Evolutionary conservation across 2,888 invertebrate genomes (phyloP).

Genomic region (Drosophila yooni): DNA sequence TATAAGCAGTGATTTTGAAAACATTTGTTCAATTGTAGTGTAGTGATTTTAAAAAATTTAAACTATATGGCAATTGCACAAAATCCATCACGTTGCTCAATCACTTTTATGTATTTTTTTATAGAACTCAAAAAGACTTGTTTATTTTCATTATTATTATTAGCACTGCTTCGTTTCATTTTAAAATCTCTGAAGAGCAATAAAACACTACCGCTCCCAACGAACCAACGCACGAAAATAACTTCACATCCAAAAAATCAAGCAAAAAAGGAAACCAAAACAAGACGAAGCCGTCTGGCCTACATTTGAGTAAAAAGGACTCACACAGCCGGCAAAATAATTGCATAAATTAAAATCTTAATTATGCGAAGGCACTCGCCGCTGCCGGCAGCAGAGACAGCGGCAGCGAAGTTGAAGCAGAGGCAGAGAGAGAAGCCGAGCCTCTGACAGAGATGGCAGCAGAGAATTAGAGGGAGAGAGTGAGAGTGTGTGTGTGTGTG

Average conservation of each 20-base stretch:
- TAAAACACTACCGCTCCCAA: slow-evolving; percentile 67
- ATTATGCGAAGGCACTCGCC: slow-evolving; percentile 67
- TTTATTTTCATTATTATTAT: too few species aligned
- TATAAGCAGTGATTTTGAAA: neutral
- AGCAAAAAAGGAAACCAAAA: slow-evolving; percentile 40
- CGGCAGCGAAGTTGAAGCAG: slow-evolving; percentile 10
- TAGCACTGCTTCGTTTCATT: neutral
- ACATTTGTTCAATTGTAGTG: neutral
- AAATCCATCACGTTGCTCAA: neutral
- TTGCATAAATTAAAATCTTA: slow-evolving; percentile 82
- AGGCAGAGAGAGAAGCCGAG: slow-evolving; percentile 32
- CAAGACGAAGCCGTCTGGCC: slow-evolving; percentile 49
- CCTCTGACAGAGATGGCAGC: slow-evolving; percentile 38
- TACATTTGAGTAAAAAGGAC: slow-evolving; percentile 59
- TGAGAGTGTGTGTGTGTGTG: neutral
- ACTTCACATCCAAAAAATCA: slow-evolving; percentile 53
- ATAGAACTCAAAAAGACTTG: neutral
- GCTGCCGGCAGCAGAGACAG: slow-evolving; percentile 30
- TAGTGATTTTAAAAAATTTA: neutral
- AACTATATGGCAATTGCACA: neutral
- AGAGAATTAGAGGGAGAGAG: slow-evolving; percentile 1
- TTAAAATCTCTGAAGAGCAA: slow-evolving; percentile 10
- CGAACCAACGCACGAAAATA: slow-evolving; percentile 62
- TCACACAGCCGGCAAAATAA: slow-evolving; percentile 76
- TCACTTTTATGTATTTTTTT: neutral